Conservation (phyloP, 2,797 vertebrate genomes). For the Enteromius argenteus region DNA sequence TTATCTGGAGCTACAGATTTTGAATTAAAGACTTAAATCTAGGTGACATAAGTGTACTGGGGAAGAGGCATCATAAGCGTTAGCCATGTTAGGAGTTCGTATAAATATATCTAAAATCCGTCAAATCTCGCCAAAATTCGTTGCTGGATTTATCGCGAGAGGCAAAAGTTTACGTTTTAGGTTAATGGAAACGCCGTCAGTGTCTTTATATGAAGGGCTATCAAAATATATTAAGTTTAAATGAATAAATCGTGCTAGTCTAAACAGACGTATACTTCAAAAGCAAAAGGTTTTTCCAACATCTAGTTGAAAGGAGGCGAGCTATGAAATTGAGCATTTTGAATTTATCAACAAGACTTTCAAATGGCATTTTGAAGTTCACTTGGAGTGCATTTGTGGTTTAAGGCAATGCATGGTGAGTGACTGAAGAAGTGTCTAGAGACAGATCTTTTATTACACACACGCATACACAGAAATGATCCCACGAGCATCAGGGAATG, state of each 20-base stretch:
- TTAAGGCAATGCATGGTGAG: constrained; percentile 26
- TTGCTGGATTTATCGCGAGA: too few species aligned
- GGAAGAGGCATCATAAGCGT: not conserved
- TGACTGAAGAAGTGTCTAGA: constrained; percentile 12
- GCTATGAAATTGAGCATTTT: constrained; percentile 5
- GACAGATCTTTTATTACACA: not conserved
- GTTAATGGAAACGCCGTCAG: too few species aligned
- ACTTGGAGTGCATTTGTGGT: constrained; percentile 24
- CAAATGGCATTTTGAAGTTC: constrained; percentile 13
- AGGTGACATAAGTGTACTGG: not conserved
- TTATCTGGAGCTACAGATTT: not conserved
- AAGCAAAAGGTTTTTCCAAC: not conserved
- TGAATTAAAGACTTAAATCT: not conserved
- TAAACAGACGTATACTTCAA: not conserved
- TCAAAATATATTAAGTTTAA: not conserved
- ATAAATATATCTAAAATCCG: too few species aligned
- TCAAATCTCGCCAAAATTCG: too few species aligned
- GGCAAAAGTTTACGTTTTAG: too few species aligned
- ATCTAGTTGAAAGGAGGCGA: not conserved
- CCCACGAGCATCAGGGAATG: not conserved
- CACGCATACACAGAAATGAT: not conserved
- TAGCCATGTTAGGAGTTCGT: not conserved
- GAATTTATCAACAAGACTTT: constrained; percentile 18
- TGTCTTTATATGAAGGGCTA: not conserved
- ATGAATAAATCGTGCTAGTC: not conserved